A percentile compares a stretch with the other conserved stretches of the same genome.
These are phyloP conservation scores for Elmis aenea DNA, from an alignment of 2,888 invertebrate genomes.

Conservation along the genomic window DNA sequence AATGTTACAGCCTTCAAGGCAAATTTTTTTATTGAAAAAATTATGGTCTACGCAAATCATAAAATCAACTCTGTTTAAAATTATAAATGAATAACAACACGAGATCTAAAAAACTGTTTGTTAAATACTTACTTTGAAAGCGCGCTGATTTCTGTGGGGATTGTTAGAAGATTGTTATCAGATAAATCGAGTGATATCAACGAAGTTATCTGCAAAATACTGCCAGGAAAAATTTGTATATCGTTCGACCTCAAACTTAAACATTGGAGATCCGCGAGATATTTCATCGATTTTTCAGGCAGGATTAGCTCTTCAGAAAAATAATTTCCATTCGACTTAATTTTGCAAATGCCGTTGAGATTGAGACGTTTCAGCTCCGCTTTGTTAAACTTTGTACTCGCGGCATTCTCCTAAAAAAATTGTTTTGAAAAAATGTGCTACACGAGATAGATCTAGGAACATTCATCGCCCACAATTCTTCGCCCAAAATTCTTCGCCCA, in stretches of 20 bases:
- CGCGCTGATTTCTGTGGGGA: constrained; percentile 60
- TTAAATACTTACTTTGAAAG: constrained; percentile 56
- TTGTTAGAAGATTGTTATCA: constrained; percentile 59
- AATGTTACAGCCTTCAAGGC: too few species aligned
- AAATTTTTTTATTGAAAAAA: too few species aligned
- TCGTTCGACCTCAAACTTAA: constrained; percentile 52
- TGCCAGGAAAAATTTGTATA: constrained; percentile 56
- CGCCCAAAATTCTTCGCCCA: too few species aligned
- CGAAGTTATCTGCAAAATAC: constrained; percentile 55
- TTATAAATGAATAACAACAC: too few species aligned
- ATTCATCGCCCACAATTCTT: too few species aligned
- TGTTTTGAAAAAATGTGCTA: neutral
- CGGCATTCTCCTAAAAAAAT: constrained; percentile 7
- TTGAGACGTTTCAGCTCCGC: constrained; percentile 35
- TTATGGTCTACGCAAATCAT: too few species aligned
- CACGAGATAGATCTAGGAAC: neutral
- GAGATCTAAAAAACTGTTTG: too few species aligned
- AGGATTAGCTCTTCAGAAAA: constrained; percentile 43
- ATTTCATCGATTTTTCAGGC: constrained; percentile 40
- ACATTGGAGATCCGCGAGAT: constrained; percentile 39
- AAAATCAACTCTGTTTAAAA: too few species aligned
- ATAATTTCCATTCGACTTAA: constrained; percentile 28
- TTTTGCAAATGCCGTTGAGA: constrained; percentile 41
- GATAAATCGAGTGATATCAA: constrained; percentile 64
- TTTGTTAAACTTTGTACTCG: constrained; percentile 2